Percentiles rank a stretch among this genome's conserved stretches.
Evolutionary conservation across 2,113 vertebrate species (phyloP).

Genomic region (Cyprinodon variegatus): DNA sequence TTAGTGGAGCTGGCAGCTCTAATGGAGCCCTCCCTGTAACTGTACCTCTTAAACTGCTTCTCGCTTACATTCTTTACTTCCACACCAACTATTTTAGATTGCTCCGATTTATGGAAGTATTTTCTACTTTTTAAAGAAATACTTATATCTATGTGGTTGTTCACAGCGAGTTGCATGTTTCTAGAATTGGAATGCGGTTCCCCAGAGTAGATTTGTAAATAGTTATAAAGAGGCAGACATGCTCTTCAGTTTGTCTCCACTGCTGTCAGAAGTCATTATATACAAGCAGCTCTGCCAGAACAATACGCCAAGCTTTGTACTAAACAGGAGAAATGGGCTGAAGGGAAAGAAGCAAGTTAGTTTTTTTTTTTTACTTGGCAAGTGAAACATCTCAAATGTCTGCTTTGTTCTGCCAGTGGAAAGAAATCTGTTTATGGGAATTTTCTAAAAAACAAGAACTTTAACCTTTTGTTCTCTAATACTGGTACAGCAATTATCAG

Average conservation of each 20-base stretch:
- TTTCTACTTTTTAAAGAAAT: constrained; percentile 31
- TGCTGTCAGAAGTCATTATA: constrained; percentile 79
- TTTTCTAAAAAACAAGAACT: constrained; percentile 13
- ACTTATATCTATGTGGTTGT: constrained; percentile 45
- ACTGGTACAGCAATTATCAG: not conserved
- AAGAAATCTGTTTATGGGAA: not conserved
- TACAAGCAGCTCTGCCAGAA: constrained; percentile 66
- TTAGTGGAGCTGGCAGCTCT: constrained; percentile 55
- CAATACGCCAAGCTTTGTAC: constrained; percentile 60
- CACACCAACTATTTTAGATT: constrained; percentile 3
- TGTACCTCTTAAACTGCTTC: constrained; percentile 47
- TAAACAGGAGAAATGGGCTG: constrained; percentile 35
- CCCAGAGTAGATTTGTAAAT: constrained; percentile 63
- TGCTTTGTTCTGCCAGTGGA: constrained; percentile 18
- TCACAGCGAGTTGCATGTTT: constrained; percentile 54
- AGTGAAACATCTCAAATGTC: constrained; percentile 54
- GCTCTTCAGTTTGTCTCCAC: constrained; percentile 74
- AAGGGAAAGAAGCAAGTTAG: constrained; percentile 34
- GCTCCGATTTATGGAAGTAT: not conserved
- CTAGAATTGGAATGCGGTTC: constrained; percentile 71
- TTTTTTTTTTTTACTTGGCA: constrained; percentile 30
- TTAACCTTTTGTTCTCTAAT: not conserved
- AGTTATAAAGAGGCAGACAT: constrained; percentile 63
- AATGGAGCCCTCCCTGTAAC: constrained; percentile 46
- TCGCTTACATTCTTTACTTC: constrained; percentile 27